Base-by-base conservation (phyloP, 2,888 invertebrate genomes). In the Oxyteleia sp. region DNA sequence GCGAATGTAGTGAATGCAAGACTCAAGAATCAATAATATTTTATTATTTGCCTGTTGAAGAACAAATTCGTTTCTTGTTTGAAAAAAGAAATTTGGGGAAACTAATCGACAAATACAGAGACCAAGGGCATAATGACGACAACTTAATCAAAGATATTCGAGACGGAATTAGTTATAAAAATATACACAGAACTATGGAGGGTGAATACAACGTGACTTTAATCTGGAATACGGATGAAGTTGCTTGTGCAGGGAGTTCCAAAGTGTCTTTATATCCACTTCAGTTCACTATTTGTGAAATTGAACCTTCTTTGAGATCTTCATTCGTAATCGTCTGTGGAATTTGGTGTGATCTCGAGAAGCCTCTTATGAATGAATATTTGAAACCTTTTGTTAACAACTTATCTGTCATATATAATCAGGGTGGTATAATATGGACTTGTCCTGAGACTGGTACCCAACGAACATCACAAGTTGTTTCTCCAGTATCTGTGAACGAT, bases 281-380 rank as follows among this genome's bases (percentile, higher is more conserved):
- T 8, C 74, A 74, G 20, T 53, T 23, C 32, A 45, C 63, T 1
- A 45, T 74, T 10, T 4, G 23, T 53, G 74, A 51, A 68, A 43
- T 53, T 4, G 8, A 38, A 13, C 74, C 59, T 1, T 10, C n/a
- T 20, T 13, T 74, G 13, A 47, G 68, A 51, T 29, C 38, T 4
- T 38, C 23, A 1, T 68, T 53, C 15, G 26, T 26, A 1, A 10
- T 68, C 1, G 38, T 53, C 2, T 4, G 4, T 41, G 68, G 51
- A 20, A 43, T 68, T 10, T 68, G 68, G 68, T 68, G 68, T 32
- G 53, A 68, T n/a, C n/a, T n/a, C n/a, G n/a, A n/a, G n/a, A n/a
- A 66, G 35, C 51, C 66, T 18, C 1, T 32, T 11, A 66, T 66
- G 66, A 51, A 49, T 41, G 23, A n/a, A 13, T 66, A n/a, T 51